phyloP scores from a whole-genome alignment of 1,140 invertebrate species.

The Littorina saxatilis region DNA sequence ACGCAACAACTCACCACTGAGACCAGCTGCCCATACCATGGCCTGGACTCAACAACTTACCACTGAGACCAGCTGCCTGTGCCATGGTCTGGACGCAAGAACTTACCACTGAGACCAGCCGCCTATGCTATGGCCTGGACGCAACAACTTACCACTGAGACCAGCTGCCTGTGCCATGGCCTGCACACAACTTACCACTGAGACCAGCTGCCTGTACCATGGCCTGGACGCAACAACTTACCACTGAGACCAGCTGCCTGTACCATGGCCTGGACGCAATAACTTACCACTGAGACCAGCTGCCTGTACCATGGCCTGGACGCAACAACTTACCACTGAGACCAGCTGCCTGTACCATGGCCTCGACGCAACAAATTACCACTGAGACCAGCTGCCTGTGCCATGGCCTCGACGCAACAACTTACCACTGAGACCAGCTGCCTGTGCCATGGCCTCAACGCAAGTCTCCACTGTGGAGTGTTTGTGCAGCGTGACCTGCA shows the following conservation, averaged over 20 bases:
- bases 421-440: conserved; percentile 51
- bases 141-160: neutral
- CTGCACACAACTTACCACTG: neutral
- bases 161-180: neutral
- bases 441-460: conserved; percentile 51
- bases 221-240: too few species aligned
- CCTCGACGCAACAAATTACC: neutral
- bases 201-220: too few species aligned
- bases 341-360: neutral
- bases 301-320: too few species aligned
- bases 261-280: too few species aligned
- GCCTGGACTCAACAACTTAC: too few species aligned
- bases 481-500: conserved; percentile 59
- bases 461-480: conserved; percentile 53
- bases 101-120: neutral
- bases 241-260: too few species aligned
- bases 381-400: neutral
- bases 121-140: neutral
- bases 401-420: neutral
- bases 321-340: too few species aligned
- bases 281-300: too few species aligned
- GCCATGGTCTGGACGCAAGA: neutral
- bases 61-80: neutral
- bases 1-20: neutral
- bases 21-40: neutral